Conservation (phyloP, 37 sponge, comb jelly and placozoan genomes). For the Halisarca cf. caerulea region DNA sequence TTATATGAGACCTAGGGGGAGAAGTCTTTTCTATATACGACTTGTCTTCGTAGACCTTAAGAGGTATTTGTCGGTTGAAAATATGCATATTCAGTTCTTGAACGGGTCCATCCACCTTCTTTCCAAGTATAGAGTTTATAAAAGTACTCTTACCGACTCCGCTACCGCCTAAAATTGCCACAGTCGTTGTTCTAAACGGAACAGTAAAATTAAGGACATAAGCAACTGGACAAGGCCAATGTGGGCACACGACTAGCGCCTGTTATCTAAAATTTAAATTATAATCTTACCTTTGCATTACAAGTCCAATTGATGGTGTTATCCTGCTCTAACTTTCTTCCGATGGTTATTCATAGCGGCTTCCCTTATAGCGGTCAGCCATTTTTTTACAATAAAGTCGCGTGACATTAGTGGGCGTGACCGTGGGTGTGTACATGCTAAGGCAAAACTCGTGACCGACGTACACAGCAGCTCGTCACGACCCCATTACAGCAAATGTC, state of each 20-base stretch:
- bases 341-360: too few relatives aligned
- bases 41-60: not conserved
- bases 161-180: conserved; percentile 27
- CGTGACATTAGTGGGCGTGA: not conserved
- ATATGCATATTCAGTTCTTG: not conserved
- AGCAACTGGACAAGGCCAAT: too few relatives aligned
- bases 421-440: not conserved
- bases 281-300: too few relatives aligned
- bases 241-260: too few relatives aligned
- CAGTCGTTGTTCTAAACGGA: not conserved
- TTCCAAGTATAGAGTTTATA: conserved; percentile 2
- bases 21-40: too few relatives aligned
- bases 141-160: conserved; percentile 70
- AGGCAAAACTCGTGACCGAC: conserved; percentile 6
- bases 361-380: not conserved
- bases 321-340: too few relatives aligned
- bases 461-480: too few relatives aligned
- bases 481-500: too few relatives aligned
- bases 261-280: too few relatives aligned
- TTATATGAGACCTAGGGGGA: too few relatives aligned
- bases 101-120: not conserved
- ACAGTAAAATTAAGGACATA: not conserved
- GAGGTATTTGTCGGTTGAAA: not conserved
- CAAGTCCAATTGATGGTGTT: too few relatives aligned
- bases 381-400: not conserved